phyloP scores from a whole-genome alignment of 2,888 invertebrate species.

The Subacronicta megacephala region DNA sequence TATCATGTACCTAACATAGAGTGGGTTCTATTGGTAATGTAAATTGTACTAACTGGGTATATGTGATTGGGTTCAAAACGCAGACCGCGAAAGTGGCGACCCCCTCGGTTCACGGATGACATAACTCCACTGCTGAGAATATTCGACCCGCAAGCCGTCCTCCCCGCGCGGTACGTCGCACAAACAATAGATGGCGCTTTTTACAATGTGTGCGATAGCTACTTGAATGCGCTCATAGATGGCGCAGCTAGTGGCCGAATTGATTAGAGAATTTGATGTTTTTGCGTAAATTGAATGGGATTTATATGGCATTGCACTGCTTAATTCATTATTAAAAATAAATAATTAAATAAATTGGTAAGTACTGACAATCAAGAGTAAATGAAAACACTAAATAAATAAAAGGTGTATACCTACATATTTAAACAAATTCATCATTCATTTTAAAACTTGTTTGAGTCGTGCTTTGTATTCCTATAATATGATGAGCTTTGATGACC shows the following conservation, averaged over 20 bases:
- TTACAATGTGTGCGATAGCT: slow-evolving; percentile 74
- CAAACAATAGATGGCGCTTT: slow-evolving; percentile 84
- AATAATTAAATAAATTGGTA: slow-evolving; percentile 40
- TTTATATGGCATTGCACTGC: slow-evolving; percentile 60
- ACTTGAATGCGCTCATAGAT: slow-evolving; percentile 73
- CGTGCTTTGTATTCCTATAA: slow-evolving; percentile 60
- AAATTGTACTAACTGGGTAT: slow-evolving; percentile 66
- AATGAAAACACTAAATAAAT: slow-evolving; percentile 30
- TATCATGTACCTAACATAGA: slow-evolving; percentile 61
- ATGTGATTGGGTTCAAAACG: slow-evolving; percentile 75
- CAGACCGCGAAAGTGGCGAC: slow-evolving; percentile 95
- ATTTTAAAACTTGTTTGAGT: slow-evolving; percentile 45
- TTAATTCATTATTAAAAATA: slow-evolving; percentile 40
- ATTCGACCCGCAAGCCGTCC: slow-evolving; percentile 93
- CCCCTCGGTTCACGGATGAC: slow-evolving; percentile 94
- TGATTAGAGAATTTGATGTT: slow-evolving; percentile 33
- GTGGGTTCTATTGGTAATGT: slow-evolving; percentile 56
- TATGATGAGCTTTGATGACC: no score
- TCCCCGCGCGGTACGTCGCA: slow-evolving; percentile 87
- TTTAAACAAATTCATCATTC: slow-evolving; percentile 43
- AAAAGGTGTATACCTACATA: slow-evolving; percentile 33
- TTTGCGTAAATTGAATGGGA: slow-evolving; percentile 39
- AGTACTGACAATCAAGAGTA: slow-evolving; percentile 38
- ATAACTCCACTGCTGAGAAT: slow-evolving; percentile 94
- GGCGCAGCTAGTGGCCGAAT: slow-evolving; percentile 68